Conservation (phyloP, 2,888 invertebrate genomes). For the Aplocera efformata region DNA sequence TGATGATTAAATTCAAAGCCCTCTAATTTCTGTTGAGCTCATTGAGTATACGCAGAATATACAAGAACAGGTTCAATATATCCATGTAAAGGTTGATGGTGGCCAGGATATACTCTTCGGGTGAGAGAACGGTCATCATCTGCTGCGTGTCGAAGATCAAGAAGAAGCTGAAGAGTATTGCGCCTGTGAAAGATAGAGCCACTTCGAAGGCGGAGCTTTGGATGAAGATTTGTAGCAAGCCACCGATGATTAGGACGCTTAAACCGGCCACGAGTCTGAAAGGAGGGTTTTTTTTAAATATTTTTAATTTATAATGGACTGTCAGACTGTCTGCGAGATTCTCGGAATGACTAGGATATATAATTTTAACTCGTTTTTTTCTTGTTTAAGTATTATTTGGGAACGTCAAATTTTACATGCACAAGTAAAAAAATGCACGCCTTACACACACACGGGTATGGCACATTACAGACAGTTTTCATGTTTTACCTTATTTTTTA, state of each 20-base stretch:
- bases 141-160: conserved; percentile 92
- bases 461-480: too few species aligned
- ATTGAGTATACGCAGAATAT: conserved; percentile 87
- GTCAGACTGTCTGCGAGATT: too few species aligned
- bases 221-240: conserved; percentile 87
- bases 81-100: conserved; percentile 93
- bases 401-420: too few species aligned
- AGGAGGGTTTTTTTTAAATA: conserved; percentile 8
- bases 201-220: conserved; percentile 86
- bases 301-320: too few species aligned
- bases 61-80: conserved; percentile 91
- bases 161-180: conserved; percentile 88
- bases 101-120: conserved; percentile 93
- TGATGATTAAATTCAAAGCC: background rate
- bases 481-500: too few species aligned
- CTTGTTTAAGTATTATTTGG: too few species aligned
- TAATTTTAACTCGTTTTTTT: too few species aligned
- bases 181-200: conserved; percentile 85
- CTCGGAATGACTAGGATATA: too few species aligned
- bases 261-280: conserved; percentile 84
- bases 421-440: too few species aligned
- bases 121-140: conserved; percentile 88
- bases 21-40: conserved; percentile 78
- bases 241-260: conserved; percentile 84
- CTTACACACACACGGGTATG: too few species aligned